phyloP scores from a whole-genome alignment of 2,113 vertebrate species.

The Alouatta palliata region DNA sequence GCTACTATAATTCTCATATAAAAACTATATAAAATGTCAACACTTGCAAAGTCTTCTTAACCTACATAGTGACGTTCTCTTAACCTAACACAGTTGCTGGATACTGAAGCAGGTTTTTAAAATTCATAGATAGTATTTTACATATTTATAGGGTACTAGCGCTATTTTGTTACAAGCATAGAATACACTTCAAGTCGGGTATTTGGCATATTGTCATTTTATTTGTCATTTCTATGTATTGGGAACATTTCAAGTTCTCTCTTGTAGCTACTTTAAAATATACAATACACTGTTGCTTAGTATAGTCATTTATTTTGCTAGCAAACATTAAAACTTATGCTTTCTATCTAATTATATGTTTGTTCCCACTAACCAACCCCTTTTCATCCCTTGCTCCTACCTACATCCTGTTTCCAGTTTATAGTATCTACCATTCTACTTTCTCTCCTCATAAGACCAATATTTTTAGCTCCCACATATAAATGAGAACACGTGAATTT shows the following conservation, averaged over 20 bases:
- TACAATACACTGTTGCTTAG: background rate
- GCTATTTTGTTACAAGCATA: background rate
- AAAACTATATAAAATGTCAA: constrained; percentile 3
- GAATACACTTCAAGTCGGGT: background rate
- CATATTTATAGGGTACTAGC: background rate
- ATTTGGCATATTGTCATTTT: background rate
- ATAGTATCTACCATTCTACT: background rate
- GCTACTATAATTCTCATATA: background rate
- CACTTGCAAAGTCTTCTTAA: constrained; percentile 33
- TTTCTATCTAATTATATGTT: background rate
- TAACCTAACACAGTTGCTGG: background rate
- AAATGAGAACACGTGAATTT: background rate
- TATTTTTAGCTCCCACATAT: background rate
- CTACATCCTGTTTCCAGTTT: background rate
- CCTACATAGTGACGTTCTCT: background rate
- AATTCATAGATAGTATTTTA: background rate
- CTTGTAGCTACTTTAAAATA: background rate
- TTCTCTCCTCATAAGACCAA: background rate
- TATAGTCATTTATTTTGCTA: background rate
- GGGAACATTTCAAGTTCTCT: background rate
- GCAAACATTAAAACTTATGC: background rate
- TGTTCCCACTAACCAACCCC: background rate
- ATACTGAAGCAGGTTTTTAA: background rate
- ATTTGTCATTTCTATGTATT: background rate
- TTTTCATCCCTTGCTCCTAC: background rate